Evolutionary conservation across 2,888 invertebrate genomes (phyloP), one percentile per base, ranked within the genome.

Genomic region (Stenotaenia linearis): DNA sequence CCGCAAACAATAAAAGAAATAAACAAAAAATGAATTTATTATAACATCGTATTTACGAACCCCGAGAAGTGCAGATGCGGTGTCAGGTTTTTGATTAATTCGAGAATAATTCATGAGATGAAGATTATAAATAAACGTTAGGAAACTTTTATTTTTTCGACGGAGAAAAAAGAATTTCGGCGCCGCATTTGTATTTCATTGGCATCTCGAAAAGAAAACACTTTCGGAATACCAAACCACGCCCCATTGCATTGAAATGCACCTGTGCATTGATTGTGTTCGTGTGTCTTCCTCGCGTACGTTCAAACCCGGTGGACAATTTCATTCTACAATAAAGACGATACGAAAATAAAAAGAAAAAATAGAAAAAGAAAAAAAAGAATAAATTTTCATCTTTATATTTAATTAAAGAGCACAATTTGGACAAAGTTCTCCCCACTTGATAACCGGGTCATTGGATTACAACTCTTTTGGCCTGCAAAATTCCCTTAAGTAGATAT

Each of bases 401-500:
- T 69, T 69, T 69, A 69, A 69, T 69, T 69, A 69, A 69, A 69
- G 69, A n/a, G 23, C 69, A 12, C 25, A 69, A 69, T 69, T 69
- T 69, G 28, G 28, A 69, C 25, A 28, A 69, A 69, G 69, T 69
- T 25, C 69, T 69, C 25, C 69, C 69, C 28, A 69, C 69, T 69
- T 69, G 69, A 69, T 69, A 69, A 69, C 69, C 69, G 25, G 69
- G 69, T 69, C 69, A 69, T 28, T 69, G 69, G 69, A 69, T 69
- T 69, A 69, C 69, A 69, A 69, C 69, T 25, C 69, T 69, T 69
- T 69, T 69, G 69, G 69, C 69, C 69, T 69, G 69, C 69, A 69
- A 69, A 50, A 69, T 69, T 69, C 69, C 69, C 69, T 69, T 69
- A 69, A 69, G 69, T 69, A 69, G 69, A 69, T 69, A 69, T 69